A percentile compares a stretch with the other conserved stretches of the same genome.
Conservation (phyloP, 1,140 invertebrate species). For the Branchinecta lynchi region DNA sequence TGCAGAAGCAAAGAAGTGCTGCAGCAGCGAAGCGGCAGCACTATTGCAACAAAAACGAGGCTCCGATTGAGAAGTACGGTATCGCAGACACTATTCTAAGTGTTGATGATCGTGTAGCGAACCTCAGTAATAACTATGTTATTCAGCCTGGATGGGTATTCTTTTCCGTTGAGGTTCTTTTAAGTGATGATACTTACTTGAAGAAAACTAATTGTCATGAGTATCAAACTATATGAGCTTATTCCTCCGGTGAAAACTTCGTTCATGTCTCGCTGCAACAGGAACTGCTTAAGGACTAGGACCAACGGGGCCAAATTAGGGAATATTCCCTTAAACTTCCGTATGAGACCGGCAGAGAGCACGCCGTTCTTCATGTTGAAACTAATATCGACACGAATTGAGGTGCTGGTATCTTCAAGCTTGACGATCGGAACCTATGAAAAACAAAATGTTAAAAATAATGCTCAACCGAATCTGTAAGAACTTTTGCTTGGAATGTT, state of each 20-base stretch:
- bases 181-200: slow-evolving; percentile 54
- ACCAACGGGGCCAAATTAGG: slow-evolving; percentile 81
- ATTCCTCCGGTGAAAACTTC: slow-evolving; percentile 98
- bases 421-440: slow-evolving; percentile 82
- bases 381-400: slow-evolving; percentile 90
- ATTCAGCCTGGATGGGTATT: too few species aligned
- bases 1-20: too few species aligned
- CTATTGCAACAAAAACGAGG: too few species aligned
- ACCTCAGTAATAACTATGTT: too few species aligned
- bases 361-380: slow-evolving; percentile 95
- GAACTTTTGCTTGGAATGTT: neutral
- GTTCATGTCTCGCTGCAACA: slow-evolving; percentile 89
- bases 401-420: slow-evolving; percentile 82
- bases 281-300: slow-evolving; percentile 93
- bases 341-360: slow-evolving; percentile 87
- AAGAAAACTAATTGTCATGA: slow-evolving; percentile 95
- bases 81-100: too few species aligned
- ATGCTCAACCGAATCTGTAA: neutral
- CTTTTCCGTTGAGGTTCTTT: too few species aligned
- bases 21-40: too few species aligned
- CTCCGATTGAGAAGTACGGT: too few species aligned
- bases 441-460: slow-evolving; percentile 18
- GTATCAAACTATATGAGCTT: slow-evolving; percentile 93
- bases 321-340: slow-evolving; percentile 57
- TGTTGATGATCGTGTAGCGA: too few species aligned